Conservation (phyloP, 2,113 vertebrate genomes). For the Eurypyga helias region DNA sequence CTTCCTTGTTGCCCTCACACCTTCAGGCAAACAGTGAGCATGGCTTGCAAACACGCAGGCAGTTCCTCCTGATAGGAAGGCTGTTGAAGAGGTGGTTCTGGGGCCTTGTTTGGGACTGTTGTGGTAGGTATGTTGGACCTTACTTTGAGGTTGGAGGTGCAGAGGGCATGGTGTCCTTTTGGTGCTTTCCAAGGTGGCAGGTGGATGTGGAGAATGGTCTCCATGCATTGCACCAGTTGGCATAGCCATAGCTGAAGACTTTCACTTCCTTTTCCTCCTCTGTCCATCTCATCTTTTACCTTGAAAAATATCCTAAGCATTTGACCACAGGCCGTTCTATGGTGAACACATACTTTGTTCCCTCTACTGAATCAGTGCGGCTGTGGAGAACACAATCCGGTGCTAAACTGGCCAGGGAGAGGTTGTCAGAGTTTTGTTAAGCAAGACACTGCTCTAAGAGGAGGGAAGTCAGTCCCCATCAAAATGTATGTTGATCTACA, state of each 20-base stretch:
- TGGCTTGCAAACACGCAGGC: no score
- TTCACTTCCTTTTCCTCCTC: neutral
- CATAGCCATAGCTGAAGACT: neutral
- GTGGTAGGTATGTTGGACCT: neutral
- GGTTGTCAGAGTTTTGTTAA: neutral
- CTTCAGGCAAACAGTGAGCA: neutral
- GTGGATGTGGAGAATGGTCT: neutral
- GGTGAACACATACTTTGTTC: accelerated
- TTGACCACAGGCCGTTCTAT: neutral
- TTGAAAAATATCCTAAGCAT: neutral
- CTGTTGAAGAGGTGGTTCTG: neutral
- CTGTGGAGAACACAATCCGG: neutral
- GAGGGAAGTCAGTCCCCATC: neutral
- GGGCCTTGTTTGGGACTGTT: neutral
- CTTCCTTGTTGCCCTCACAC: neutral
- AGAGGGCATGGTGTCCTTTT: neutral
- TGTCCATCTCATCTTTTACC: neutral
- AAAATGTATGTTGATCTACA: neutral
- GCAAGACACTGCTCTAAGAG: neutral
- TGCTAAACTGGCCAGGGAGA: neutral
- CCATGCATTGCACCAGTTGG: accelerated
- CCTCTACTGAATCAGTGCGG: neutral
- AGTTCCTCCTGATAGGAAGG: neutral
- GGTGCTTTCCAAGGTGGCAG: neutral
- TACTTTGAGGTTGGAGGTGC: neutral